Percentiles rank a stretch among this genome's conserved stretches.
Conservation (phyloP, 1,140 invertebrate species). For the Ooceraea biroi region DNA sequence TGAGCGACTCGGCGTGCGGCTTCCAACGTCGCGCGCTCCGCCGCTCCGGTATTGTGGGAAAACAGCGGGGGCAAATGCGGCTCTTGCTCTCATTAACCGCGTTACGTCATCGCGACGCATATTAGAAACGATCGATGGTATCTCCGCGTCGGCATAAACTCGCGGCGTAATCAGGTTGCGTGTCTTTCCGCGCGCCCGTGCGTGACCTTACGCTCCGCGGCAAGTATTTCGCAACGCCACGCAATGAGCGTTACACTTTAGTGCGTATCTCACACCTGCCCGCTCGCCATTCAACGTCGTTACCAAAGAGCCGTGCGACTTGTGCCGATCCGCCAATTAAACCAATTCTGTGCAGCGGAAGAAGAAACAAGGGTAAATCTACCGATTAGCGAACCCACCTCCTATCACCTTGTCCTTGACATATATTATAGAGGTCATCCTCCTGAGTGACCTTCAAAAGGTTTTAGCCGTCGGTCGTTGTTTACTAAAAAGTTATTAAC, state of each 20-base stretch:
- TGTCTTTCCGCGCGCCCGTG: slow-evolving; percentile 47
- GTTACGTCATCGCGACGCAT: slow-evolving; percentile 42
- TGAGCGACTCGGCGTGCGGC: not conserved
- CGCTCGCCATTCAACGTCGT: not conserved
- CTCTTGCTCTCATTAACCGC: slow-evolving; percentile 53
- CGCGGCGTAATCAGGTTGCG: slow-evolving; percentile 54
- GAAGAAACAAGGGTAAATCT: too few relatives aligned
- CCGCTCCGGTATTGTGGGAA: slow-evolving; percentile 49
- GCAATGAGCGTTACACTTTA: slow-evolving; percentile 43
- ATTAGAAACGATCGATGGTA: slow-evolving; percentile 54
- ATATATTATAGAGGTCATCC: too few relatives aligned
- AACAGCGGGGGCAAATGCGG: slow-evolving; percentile 30
- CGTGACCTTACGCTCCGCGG: slow-evolving; percentile 48
- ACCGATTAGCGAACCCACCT: too few relatives aligned
- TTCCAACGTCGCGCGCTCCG: not conserved
- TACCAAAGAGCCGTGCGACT: too few relatives aligned
- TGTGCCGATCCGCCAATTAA: too few relatives aligned
- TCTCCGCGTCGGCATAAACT: slow-evolving; percentile 35
- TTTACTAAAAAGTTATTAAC: too few relatives aligned
- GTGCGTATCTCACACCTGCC: slow-evolving; percentile 37
- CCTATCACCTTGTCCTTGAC: too few relatives aligned
- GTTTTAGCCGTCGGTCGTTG: too few relatives aligned
- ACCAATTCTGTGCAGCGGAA: too few relatives aligned
- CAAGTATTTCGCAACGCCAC: slow-evolving; percentile 47
- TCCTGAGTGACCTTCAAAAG: too few relatives aligned